Percentiles rank a stretch among this genome's conserved stretches.
Evolutionary conservation across 2,797 vertebrate species (phyloP).

Genomic region (Pseudochirops corinnae): DNA sequence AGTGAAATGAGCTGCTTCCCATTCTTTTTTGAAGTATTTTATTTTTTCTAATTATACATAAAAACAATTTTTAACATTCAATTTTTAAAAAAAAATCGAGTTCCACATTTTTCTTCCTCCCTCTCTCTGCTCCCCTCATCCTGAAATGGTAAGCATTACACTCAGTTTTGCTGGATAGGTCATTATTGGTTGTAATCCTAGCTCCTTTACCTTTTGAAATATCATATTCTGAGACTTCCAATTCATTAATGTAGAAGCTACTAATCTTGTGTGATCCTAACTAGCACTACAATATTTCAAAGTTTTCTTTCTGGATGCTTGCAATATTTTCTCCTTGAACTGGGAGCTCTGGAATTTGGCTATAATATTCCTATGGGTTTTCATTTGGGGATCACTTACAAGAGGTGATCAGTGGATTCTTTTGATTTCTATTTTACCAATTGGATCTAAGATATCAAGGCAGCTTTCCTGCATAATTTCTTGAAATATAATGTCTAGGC

Average conservation of each 20-base stretch:
- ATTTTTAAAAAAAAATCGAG: neutral
- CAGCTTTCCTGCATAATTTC: neutral
- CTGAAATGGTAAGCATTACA: neutral
- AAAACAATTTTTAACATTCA: neutral
- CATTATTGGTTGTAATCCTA: neutral
- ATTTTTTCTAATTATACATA: neutral
- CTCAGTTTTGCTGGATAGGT: neutral
- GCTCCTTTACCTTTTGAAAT: neutral
- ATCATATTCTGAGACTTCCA: neutral
- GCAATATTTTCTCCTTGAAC: neutral
- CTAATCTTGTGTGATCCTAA: neutral
- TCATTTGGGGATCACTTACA: neutral
- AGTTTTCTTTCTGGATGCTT: neutral
- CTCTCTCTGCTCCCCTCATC: neutral
- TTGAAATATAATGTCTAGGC: neutral
- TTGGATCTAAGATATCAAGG: neutral
- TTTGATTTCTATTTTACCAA: neutral
- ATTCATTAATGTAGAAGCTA: neutral
- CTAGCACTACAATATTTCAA: neutral
- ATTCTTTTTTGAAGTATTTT: neutral
- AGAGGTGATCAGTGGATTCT: neutral
- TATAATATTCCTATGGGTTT: neutral
- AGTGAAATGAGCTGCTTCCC: neutral
- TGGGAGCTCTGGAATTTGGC: neutral
- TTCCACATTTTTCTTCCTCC: neutral